Conservation (phyloP, 1,140 invertebrate genomes). For the Drosophila guanche region DNA sequence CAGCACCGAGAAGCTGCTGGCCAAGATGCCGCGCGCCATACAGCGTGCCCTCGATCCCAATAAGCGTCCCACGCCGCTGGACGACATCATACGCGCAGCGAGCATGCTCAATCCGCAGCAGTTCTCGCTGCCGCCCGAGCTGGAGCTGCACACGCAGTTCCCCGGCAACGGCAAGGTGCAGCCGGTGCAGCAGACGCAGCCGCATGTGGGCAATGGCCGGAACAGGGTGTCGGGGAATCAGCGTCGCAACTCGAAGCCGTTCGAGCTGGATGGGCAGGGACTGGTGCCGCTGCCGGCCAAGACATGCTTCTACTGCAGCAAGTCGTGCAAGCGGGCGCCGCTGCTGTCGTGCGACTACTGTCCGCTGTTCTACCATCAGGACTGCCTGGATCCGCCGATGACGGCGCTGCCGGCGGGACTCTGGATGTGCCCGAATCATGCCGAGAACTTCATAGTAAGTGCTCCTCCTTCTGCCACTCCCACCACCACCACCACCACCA, state of each 20-base stretch:
- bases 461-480: too few relatives aligned
- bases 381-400: constrained; percentile 96
- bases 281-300: constrained; percentile 92
- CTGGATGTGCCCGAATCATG: constrained; percentile 99
- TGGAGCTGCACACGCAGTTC: constrained; percentile 90
- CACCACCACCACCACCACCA: too few relatives aligned
- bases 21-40: constrained; percentile 72
- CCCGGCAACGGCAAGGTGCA: constrained; percentile 90
- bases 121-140: constrained; percentile 92
- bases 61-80: constrained; percentile 87
- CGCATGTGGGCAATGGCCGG: constrained; percentile 51
- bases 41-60: constrained; percentile 80
- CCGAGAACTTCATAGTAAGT: constrained; percentile 91
- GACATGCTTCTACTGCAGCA: constrained; percentile 92
- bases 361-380: constrained; percentile 93
- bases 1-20: constrained; percentile 70
- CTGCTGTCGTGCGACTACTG: constrained; percentile 97
- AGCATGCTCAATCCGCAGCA: constrained; percentile 93
- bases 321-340: constrained; percentile 91
- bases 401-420: constrained; percentile 92
- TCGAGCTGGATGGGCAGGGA: constrained; percentile 90
- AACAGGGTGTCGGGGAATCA: constrained; percentile 56
- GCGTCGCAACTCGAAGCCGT: constrained; percentile 83
- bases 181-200: constrained; percentile 60
- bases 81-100: constrained; percentile 91